phyloP scores from a whole-genome alignment of 1,140 invertebrate species.

The Copidosoma floridanum region DNA sequence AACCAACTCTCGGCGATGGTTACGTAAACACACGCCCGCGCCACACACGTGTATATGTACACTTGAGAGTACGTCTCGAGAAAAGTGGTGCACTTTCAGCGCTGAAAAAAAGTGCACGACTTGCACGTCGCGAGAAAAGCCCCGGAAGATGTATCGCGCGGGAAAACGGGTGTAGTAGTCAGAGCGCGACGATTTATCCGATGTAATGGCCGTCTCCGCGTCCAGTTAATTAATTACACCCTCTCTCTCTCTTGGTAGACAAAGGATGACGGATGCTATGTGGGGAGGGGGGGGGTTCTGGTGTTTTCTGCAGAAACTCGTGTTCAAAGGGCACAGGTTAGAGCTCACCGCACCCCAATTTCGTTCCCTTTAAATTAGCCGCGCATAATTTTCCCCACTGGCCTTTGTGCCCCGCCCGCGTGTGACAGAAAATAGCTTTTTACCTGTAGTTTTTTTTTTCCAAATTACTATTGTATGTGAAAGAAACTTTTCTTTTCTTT shows the following conservation, averaged over 20 bases:
- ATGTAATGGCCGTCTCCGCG: conserved; percentile 38
- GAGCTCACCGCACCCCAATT: not conserved
- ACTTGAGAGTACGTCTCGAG: no score
- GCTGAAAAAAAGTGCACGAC: no score
- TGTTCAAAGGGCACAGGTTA: not conserved
- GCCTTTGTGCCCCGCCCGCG: not conserved
- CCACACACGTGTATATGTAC: not conserved
- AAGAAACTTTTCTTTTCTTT: no score
- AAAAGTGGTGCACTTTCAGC: no score
- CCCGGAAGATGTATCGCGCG: no score
- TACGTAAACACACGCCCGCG: no score
- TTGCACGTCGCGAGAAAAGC: no score
- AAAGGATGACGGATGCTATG: conserved; percentile 11
- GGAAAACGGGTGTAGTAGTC: not conserved
- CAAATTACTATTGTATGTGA: no score
- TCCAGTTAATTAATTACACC: conserved; percentile 39
- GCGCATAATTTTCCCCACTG: not conserved
- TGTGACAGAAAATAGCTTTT: no score
- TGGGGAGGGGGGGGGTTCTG: not conserved
- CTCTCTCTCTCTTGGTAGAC: conserved; percentile 4
- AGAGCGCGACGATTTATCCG: conserved; percentile 36
- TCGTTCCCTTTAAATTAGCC: not conserved
- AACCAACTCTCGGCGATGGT: no score
- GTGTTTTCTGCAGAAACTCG: conserved; percentile 2
- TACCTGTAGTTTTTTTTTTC: no score